Evolutionary conservation across 2,113 vertebrate species (phyloP).

Genomic region (Mobula hypostoma): DNA sequence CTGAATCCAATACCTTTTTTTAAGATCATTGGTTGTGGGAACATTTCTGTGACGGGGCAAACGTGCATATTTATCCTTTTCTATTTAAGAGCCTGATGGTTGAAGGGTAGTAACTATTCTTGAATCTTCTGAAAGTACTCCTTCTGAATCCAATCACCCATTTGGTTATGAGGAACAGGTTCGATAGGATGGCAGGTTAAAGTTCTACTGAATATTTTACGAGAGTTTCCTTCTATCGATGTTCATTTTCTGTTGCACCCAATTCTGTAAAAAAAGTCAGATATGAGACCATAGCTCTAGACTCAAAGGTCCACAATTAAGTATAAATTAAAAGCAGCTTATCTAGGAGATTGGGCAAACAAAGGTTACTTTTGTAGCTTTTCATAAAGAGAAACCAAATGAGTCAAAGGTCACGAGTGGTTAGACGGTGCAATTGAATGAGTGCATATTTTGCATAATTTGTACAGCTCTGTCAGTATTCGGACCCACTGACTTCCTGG

Average conservation of each 20-base stretch:
- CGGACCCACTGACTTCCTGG: not conserved
- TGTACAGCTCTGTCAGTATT: too few species aligned
- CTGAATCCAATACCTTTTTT: too few species aligned
- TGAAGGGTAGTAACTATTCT: too few species aligned
- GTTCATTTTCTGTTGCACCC: not conserved
- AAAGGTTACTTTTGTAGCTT: not conserved
- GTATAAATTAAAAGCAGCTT: not conserved
- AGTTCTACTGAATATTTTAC: not conserved
- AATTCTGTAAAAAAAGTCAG: not conserved
- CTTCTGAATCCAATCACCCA: not conserved
- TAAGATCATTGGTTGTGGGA: too few species aligned
- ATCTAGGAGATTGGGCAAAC: not conserved
- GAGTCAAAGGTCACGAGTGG: too few species aligned
- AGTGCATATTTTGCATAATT: too few species aligned
- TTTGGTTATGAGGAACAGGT: not conserved
- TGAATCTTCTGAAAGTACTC: not conserved
- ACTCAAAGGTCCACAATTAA: not conserved
- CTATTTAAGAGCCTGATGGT: too few species aligned
- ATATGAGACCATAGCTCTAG: not conserved
- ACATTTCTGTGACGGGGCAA: too few species aligned
- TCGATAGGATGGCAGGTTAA: not conserved
- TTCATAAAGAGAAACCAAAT: not conserved
- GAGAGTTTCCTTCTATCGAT: not conserved
- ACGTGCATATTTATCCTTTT: too few species aligned
- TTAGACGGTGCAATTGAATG: too few species aligned